Evolutionary conservation across 2,113 vertebrate species (phyloP), one percentile per base, ranked within the genome.

Genomic region (Scopus umbretta): DNA sequence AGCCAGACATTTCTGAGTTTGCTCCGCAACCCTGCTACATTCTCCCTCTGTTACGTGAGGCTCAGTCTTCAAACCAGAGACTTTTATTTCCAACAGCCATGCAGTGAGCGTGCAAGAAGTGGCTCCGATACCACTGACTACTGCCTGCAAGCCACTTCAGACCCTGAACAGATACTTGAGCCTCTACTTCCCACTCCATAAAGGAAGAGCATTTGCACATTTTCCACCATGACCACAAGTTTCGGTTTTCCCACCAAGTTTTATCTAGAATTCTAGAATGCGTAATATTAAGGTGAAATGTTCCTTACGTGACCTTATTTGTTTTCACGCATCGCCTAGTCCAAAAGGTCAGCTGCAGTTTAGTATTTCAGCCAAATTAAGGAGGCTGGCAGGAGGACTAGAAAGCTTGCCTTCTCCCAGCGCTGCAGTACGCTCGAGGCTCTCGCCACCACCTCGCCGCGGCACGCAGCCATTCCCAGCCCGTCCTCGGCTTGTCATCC

Each of bases 341-440:
- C 79, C 47, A 19, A 65, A 87, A 88, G 67, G 47, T 19, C 72
- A 73, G 32, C 1, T 76, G 50, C 26, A 78, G n/a, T 78, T 78
- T 19, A 66, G 18, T 59, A 40, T 73, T 67, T 71, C 68, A 80
- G 5, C 66, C 26, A 13, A 58, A 68, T 5, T 10, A 5, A 55
- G 56, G 61, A 61, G 68, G n/a, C 21, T 74, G 32, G 43, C 68
- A 86, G 59, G 20, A 65, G 58, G 22, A 45, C 5, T 4, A 3
- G 14, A 18, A 7, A 61, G 40, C 50, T 43, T 14, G 9, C 43
- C n/a, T 42, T 29, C 38, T 45, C 52, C n/a, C 42, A 59, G 43
- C 0, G 2, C 59, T 8, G 43, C 6, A 11, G 6, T 1, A 59
- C 4, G 3, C 55, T 36, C 5, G 1, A 36, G 71, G 73, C 67